Evolutionary conservation across 2,888 invertebrate genomes (phyloP).

Genomic region (Oscheius onirici): DNA sequence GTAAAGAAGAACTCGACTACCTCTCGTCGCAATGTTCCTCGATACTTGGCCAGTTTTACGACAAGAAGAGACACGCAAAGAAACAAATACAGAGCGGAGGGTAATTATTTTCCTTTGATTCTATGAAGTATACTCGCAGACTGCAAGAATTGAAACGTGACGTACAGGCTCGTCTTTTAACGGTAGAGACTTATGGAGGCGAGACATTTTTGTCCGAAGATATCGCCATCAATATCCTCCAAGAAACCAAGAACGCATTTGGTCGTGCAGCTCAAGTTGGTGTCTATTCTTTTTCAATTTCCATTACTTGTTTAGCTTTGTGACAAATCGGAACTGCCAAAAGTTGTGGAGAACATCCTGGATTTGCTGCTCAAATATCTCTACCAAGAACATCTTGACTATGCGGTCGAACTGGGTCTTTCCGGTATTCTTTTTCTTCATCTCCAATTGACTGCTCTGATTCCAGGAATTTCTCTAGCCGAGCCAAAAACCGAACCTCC

Average conservation of each 20-base stretch:
- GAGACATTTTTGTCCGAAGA: conserved; percentile 96
- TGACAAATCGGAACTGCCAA: conserved; percentile 79
- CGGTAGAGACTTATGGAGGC: conserved; percentile 91
- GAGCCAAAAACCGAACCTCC: conserved; percentile 89
- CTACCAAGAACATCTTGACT: conserved; percentile 91
- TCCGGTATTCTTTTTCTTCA: conserved; percentile 73
- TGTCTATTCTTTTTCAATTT: neutral
- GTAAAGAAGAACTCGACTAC: conserved; percentile 79
- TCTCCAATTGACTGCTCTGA: neutral
- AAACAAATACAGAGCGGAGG: conserved; percentile 88
- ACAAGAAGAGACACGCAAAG: conserved; percentile 91
- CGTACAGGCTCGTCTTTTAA: conserved; percentile 90
- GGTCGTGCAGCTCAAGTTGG: conserved; percentile 48
- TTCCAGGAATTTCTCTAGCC: conserved; percentile 73
- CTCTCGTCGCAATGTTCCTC: conserved; percentile 82
- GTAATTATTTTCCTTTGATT: conserved; percentile 62
- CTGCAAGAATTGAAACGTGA: conserved; percentile 92
- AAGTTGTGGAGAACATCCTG: conserved; percentile 80
- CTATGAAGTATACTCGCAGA: conserved; percentile 74
- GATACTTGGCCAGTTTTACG: conserved; percentile 87
- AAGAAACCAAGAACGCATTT: conserved; percentile 86
- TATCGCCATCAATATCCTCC: conserved; percentile 87
- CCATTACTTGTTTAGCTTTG: conserved; percentile 78
- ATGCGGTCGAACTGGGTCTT: conserved; percentile 91
- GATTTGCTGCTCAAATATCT: conserved; percentile 86